phyloP scores from a whole-genome alignment of 2,797 vertebrate genomes.

The Anniella stebbinsi region DNA sequence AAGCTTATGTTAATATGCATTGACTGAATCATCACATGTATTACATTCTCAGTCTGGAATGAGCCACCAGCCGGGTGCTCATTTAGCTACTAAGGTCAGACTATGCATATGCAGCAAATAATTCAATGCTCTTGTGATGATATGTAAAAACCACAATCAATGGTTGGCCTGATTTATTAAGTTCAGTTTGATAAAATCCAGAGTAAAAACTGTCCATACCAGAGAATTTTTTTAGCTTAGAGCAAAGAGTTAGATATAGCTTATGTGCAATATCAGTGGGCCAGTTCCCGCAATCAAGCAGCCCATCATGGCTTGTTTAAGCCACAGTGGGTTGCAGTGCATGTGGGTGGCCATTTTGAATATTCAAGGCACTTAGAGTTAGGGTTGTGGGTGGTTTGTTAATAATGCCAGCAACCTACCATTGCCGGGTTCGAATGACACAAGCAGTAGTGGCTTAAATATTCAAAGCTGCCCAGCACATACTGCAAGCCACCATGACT shows the following conservation, averaged over 20 bases:
- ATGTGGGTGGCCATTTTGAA: too few species aligned
- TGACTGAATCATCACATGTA: constrained; percentile 31
- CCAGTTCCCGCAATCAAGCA: too few species aligned
- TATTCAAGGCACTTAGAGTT: too few species aligned
- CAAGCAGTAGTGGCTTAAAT: too few species aligned
- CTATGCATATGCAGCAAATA: constrained; percentile 21
- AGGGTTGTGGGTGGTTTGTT: too few species aligned
- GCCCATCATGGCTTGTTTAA: too few species aligned
- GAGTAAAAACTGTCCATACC: not conserved
- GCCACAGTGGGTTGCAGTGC: too few species aligned
- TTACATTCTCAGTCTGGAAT: not conserved
- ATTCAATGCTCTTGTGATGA: not conserved
- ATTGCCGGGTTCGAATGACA: too few species aligned
- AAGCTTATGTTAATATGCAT: constrained; percentile 25
- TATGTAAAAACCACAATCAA: constrained; percentile 15
- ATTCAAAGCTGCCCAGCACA: too few species aligned
- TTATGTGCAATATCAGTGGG: too few species aligned
- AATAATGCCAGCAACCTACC: too few species aligned
- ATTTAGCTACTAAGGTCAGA: constrained; percentile 2
- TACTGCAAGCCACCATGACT: too few species aligned
- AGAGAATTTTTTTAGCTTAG: not conserved
- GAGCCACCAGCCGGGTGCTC: constrained; percentile 2
- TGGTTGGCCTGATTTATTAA: not conserved
- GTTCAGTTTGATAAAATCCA: not conserved
- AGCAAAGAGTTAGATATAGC: not conserved